These are phyloP conservation scores for Metalampra italica DNA, from an alignment of 2,888 invertebrate species.

Conservation along the genomic window DNA sequence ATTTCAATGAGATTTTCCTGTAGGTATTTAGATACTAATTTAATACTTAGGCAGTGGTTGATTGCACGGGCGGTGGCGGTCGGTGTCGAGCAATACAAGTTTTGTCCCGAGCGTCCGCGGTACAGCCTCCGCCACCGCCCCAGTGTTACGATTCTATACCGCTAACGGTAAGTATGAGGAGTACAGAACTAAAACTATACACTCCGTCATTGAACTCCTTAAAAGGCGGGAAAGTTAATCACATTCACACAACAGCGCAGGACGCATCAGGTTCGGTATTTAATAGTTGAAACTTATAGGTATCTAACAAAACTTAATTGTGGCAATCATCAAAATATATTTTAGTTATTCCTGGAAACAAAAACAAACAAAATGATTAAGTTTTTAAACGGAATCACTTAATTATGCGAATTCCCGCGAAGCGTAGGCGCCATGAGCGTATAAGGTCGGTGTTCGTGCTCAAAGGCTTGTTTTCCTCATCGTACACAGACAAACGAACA, in stretches of 20 bases:
- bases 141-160: constrained; percentile 7
- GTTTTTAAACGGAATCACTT: no score
- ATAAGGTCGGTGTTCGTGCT: constrained; percentile 50
- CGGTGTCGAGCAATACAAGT: no score
- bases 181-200: neutral
- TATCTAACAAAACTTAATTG: neutral
- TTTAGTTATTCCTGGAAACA: neutral
- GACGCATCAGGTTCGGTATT: no score
- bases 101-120: no score
- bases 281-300: neutral
- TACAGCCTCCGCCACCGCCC: no score
- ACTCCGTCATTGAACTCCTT: constrained; percentile 14
- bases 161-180: neutral
- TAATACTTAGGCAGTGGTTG: no score
- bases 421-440: constrained; percentile 58
- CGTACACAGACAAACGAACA: constrained; percentile 50
- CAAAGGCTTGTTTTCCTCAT: constrained; percentile 52
- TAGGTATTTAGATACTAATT: no score
- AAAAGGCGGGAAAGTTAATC: constrained; percentile 31
- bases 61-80: no score
- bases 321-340: no score
- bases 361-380: neutral
- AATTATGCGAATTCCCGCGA: constrained; percentile 16
- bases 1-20: no score
- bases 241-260: no score